These are phyloP conservation scores for Lasioglossum pauxillum DNA, from an alignment of 2,888 invertebrate species.

Conservation along the genomic window DNA sequence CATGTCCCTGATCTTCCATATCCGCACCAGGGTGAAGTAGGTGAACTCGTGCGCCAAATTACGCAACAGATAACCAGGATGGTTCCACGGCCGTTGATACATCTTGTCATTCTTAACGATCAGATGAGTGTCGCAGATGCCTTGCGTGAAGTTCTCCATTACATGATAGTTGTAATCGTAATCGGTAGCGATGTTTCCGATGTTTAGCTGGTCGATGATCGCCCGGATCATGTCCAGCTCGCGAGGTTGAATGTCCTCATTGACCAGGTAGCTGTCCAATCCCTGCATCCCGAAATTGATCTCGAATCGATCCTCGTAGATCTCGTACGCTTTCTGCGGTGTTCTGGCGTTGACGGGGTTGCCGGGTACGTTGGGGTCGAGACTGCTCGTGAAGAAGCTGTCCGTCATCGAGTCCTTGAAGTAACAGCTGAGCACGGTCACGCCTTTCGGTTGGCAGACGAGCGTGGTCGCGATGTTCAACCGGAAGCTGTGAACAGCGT, in stretches of 20 bases:
- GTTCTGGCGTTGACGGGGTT: conserved; percentile 20
- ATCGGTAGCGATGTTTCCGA: not conserved
- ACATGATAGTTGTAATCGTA: not conserved
- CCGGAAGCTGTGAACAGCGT: conserved; percentile 40
- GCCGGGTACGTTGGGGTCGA: conserved; percentile 30
- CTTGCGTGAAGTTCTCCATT: not conserved
- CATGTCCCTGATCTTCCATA: conserved; percentile 67
- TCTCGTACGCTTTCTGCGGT: conserved; percentile 59
- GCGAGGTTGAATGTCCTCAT: not conserved
- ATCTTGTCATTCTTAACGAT: not conserved
- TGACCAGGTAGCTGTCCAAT: not conserved
- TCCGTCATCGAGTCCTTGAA: conserved; percentile 71
- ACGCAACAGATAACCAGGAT: not conserved
- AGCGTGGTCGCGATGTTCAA: conserved; percentile 68
- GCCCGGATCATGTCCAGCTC: not conserved
- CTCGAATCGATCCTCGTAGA: conserved; percentile 71
- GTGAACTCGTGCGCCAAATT: not conserved
- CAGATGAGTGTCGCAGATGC: not conserved
- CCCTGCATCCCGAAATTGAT: conserved; percentile 68
- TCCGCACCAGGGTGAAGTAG: conserved; percentile 18
- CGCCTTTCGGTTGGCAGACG: conserved; percentile 65
- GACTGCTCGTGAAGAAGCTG: conserved; percentile 63
- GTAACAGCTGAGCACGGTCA: conserved; percentile 56
- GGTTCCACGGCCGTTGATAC: not conserved
- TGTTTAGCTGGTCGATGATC: not conserved